Conservation (phyloP, 2,888 invertebrate species). For the Phoenoteleia sp. region DNA sequence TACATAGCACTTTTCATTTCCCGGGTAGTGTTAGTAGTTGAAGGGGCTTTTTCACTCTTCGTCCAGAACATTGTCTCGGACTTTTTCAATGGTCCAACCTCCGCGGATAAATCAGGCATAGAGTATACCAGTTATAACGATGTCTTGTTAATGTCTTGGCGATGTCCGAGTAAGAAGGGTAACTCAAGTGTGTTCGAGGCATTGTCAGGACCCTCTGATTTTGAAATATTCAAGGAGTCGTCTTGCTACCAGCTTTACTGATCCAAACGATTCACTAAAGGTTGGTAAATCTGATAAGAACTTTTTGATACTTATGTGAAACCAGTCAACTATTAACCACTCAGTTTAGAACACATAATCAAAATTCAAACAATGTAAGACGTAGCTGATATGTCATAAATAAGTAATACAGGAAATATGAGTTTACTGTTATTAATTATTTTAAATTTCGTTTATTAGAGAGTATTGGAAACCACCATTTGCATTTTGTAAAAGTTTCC, state of each 20-base stretch:
- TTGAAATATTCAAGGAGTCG: conserved; percentile 85
- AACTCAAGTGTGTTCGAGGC: conserved; percentile 80
- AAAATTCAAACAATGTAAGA: conserved; percentile 19
- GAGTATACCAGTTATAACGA: conserved; percentile 82
- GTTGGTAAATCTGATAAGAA: conserved; percentile 86
- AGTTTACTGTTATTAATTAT: too few relatives aligned
- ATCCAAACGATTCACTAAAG: conserved; percentile 78
- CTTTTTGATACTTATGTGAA: conserved; percentile 83
- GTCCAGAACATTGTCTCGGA: conserved; percentile 77
- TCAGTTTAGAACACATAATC: conserved; percentile 62
- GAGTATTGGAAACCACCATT: too few relatives aligned
- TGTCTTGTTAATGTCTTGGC: conserved; percentile 85
- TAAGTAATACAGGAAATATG: too few relatives aligned
- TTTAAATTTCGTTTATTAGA: too few relatives aligned
- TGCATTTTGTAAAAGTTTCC: too few relatives aligned
- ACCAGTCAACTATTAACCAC: conserved; percentile 55
- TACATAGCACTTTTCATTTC: conserved; percentile 53
- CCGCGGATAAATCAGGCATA: conserved; percentile 75
- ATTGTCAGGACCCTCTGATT: conserved; percentile 81
- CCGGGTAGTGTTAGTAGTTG: conserved; percentile 36
- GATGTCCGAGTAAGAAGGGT: conserved; percentile 78
- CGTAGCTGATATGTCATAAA: conserved; percentile 5
- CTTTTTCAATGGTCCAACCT: conserved; percentile 76
- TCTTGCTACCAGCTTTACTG: conserved; percentile 64
- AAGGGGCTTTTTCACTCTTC: conserved; percentile 74